A percentile compares a stretch with the other conserved stretches of the same genome.
Conservation (phyloP, 2,888 invertebrate species). For the Trimorus sp. region DNA sequence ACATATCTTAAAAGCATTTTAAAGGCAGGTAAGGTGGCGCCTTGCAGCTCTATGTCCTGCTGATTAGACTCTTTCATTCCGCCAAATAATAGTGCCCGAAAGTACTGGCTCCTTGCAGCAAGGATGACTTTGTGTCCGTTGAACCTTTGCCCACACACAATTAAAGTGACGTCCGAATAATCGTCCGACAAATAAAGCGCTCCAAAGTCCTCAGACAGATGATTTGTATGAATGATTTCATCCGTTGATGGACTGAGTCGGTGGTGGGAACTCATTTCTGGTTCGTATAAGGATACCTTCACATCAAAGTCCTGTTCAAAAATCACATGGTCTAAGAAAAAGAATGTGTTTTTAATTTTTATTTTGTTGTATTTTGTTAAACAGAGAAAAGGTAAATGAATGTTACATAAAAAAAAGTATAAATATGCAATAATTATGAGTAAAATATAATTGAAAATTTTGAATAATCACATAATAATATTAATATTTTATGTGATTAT, state of each 20-base stretch:
- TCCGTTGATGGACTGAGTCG: constrained; percentile 79
- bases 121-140: constrained; percentile 92
- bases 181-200: constrained; percentile 92
- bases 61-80: constrained; percentile 89
- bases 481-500: no score
- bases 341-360: no score
- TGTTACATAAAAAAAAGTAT: no score
- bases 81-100: constrained; percentile 91
- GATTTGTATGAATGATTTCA: constrained; percentile 86
- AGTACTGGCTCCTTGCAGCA: constrained; percentile 98
- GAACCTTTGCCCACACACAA: constrained; percentile 90
- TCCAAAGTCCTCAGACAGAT: constrained; percentile 93
- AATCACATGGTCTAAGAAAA: no score
- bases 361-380: no score
- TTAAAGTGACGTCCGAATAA: constrained; percentile 94
- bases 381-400: no score
- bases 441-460: no score
- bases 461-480: no score
- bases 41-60: constrained; percentile 92
- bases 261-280: constrained; percentile 79
- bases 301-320: no score
- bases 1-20: constrained; percentile 96
- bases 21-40: constrained; percentile 91
- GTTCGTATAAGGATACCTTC: neutral
- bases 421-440: no score